A percentile compares a stretch with the other conserved stretches of the same genome.
Evolutionary conservation across 2,113 vertebrate genomes (phyloP).

Genomic region (Pseudorectes ferrugineus): DNA sequence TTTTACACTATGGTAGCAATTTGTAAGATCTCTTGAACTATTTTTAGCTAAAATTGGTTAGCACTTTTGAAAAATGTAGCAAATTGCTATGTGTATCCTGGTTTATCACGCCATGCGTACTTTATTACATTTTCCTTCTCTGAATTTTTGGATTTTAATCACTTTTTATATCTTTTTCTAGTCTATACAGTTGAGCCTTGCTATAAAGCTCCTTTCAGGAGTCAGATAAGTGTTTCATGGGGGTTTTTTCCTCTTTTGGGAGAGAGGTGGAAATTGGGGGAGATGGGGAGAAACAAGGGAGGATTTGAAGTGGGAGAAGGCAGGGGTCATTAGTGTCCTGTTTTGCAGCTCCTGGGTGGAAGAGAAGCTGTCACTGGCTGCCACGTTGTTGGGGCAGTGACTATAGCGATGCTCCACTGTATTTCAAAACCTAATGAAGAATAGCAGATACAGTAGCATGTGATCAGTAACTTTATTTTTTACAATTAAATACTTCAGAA

Average conservation of each 20-base stretch:
- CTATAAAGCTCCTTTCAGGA: conserved; percentile 21
- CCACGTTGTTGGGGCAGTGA: not conserved
- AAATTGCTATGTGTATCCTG: conserved; percentile 35
- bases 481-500: not conserved
- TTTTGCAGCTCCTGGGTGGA: not conserved
- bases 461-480: conserved; percentile 20
- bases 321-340: not conserved
- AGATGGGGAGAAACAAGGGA: not conserved
- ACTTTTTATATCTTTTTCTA: conserved; percentile 28
- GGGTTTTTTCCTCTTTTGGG: not conserved
- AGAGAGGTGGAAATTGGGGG: not conserved
- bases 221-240: not conserved
- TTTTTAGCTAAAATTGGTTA: conserved; percentile 44
- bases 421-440: conserved; percentile 18
- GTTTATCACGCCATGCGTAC: conserved; percentile 20
- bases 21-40: conserved; percentile 27
- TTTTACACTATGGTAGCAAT: conserved; percentile 42
- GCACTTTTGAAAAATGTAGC: conserved; percentile 40
- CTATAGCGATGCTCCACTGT: conserved; percentile 34
- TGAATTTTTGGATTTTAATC: conserved; percentile 4
- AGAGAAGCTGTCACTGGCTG: not conserved
- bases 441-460: not conserved
- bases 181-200: conserved; percentile 40
- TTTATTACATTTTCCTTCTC: conserved; percentile 2
- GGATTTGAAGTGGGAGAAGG: not conserved